These are phyloP conservation scores for Gambusia yucatana DNA, from an alignment of 2,797 vertebrate species.

Conservation along the genomic window DNA sequence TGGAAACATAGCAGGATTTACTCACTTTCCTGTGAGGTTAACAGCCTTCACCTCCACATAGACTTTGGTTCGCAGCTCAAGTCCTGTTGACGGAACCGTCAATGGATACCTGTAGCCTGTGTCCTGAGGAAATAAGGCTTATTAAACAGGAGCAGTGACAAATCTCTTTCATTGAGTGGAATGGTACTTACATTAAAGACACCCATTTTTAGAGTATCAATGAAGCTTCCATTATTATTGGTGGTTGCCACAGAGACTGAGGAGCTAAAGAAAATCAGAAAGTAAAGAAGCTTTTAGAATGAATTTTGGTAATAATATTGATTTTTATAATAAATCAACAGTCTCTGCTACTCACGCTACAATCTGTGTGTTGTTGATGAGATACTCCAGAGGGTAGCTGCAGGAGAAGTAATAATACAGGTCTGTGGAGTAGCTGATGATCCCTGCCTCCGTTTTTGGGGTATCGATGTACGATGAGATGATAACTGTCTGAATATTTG, in stretches of 20 bases:
- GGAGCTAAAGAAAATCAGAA: conserved; percentile 63
- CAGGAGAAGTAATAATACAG: conserved; percentile 86
- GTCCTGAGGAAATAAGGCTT: conserved; percentile 58
- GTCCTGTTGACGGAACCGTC: conserved; percentile 67
- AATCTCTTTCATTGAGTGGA: not conserved
- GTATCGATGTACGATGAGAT: conserved; percentile 83
- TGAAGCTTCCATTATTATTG: conserved; percentile 83
- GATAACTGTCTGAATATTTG: conserved; percentile 77
- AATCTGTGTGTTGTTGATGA: conserved; percentile 83
- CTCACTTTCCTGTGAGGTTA: conserved; percentile 85
- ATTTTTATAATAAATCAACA: not conserved
- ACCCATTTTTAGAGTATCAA: conserved; percentile 78
- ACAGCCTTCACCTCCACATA: conserved; percentile 80
- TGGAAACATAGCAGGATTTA: not conserved
- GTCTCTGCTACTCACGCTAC: conserved; percentile 73
- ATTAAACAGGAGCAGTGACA: not conserved
- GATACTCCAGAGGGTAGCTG: conserved; percentile 82
- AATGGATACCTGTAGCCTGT: conserved; percentile 59
- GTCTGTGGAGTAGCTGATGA: conserved; percentile 84
- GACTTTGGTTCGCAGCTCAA: conserved; percentile 70
- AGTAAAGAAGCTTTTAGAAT: not conserved
- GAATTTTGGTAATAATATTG: not conserved
- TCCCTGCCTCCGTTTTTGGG: conserved; percentile 55
- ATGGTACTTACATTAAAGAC: conserved; percentile 79
- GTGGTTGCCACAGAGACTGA: conserved; percentile 82